Base-by-base conservation (phyloP, 2,113 vertebrate genomes). In the Chlorodrepanis virens region DNA sequence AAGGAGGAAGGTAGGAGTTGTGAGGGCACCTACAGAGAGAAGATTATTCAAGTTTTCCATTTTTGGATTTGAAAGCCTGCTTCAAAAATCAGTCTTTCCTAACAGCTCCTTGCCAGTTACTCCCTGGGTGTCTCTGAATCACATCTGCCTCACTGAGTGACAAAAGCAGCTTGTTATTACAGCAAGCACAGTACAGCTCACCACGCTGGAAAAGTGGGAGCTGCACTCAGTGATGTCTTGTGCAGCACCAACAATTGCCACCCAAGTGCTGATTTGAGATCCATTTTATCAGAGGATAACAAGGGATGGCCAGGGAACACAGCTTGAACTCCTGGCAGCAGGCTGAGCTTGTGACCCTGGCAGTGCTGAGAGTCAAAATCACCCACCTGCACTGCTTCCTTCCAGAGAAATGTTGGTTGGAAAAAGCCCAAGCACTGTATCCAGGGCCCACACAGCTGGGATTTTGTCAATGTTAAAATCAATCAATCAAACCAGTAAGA, bases 81-180 rank as follows among this genome's bases (percentile, higher is more conserved):
- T 86, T 52, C 29, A 75, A 71, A 89, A 83, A 69, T 59, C 72
- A 61, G 79, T 39, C 68, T 76, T 74, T 74, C 11, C 2, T 52
- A 63, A 61, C 44, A 92, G 70, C 71, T 91, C 65, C 82, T 89
- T 11, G 10, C 88, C 76, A 88, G 79, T 54, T 69, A 61, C 85
- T 94, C 85, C 85, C 90, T 61, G 89, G 68, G 82, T 92, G 88
- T 59, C 92, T 93, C 76, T 96, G 94, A 96, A 96, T 96, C 94
- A 96, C 93, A 96, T 81, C 94, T 96, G 92, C 90, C 84, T 95
- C 93, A 75, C 42, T 83, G 61, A 85, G 78, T 72, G 79, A 95
- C 93, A 95, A 92, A 95, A 90, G 88, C 76, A 92, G 81, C 76
- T 75, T 68, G 83, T 80, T 86, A 56, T 83, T 86, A 60, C 64